Conservation (phyloP, 2,797 vertebrate species). For the Pelochelys cantorii region DNA sequence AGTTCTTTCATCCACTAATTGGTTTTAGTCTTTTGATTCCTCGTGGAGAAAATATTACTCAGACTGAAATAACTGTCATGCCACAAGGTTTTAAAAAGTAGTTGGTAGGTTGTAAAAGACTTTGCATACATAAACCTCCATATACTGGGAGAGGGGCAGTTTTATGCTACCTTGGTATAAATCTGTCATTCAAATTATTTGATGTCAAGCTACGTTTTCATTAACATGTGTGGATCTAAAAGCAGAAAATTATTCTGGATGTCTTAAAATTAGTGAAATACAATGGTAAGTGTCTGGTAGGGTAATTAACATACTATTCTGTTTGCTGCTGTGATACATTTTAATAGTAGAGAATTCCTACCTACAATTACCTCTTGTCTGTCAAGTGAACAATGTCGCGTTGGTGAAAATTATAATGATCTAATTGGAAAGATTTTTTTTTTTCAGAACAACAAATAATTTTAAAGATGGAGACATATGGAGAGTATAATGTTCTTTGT, state of each 20-base stretch:
- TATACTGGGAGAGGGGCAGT: neutral
- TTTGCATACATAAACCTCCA: neutral
- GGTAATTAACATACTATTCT: slow-evolving; percentile 22
- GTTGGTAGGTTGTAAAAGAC: neutral
- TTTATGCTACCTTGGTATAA: slow-evolving; percentile 10
- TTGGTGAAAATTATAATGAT: neutral
- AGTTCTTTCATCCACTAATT: neutral
- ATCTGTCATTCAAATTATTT: slow-evolving; percentile 3
- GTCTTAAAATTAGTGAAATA: slow-evolving; percentile 23
- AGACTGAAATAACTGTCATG: neutral
- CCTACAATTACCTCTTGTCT: neutral
- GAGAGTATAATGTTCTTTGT: neutral
- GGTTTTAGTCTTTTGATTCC: rapidly evolving
- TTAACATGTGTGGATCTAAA: neutral
- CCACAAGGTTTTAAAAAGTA: rapidly evolving
- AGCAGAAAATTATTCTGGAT: slow-evolving; percentile 28
- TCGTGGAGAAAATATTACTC: neutral
- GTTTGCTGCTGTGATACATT: neutral
- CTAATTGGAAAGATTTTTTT: neutral
- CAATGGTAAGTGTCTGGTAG: neutral
- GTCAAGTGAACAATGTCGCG: neutral
- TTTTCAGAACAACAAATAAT: neutral
- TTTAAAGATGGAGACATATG: neutral
- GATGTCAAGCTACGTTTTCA: neutral
- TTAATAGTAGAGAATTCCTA: slow-evolving; percentile 22